A percentile compares a stretch with the other conserved stretches of the same genome.
Conservation (phyloP, 1,140 invertebrate species). For the Brachystomella parvula region DNA sequence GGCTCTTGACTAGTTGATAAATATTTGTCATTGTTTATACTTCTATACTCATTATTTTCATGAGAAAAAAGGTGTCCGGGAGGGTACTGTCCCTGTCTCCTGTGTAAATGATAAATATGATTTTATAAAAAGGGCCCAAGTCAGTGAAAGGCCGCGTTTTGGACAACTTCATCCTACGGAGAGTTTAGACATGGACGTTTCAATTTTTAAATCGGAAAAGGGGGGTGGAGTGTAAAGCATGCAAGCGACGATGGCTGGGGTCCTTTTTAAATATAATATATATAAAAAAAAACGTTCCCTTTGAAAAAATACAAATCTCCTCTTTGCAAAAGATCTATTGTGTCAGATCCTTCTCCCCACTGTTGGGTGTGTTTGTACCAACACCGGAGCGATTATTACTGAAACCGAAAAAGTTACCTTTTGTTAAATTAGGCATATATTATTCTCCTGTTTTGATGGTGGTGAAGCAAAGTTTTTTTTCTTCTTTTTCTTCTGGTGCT, state of each 20-base stretch:
- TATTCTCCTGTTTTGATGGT: conserved; percentile 23
- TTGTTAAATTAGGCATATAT: conserved; percentile 38
- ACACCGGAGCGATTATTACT: conserved; percentile 29
- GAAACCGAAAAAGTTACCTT: conserved; percentile 28
- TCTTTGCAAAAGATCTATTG: not conserved
- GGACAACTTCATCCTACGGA: not conserved
- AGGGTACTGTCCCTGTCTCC: no score
- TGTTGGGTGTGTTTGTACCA: conserved; percentile 22
- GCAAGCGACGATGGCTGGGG: not conserved
- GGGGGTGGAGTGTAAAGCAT: not conserved
- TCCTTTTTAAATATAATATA: no score
- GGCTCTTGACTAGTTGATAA: conserved; percentile 27
- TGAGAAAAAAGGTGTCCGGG: no score
- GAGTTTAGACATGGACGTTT: not conserved
- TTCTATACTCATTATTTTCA: not conserved
- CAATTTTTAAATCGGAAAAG: not conserved
- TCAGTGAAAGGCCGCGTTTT: not conserved
- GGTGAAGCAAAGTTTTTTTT: conserved; percentile 9
- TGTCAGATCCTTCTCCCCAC: not conserved
- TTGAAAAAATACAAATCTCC: not conserved
- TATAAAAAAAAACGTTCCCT: not conserved
- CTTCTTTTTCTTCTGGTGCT: not conserved
- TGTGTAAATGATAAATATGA: not conserved
- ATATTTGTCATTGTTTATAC: conserved; percentile 35
- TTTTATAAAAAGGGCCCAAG: not conserved